A percentile compares a stretch with the other conserved stretches of the same genome.
Evolutionary conservation across 2,797 vertebrate genomes (phyloP).

Genomic region (Cephalopachus bancanus): DNA sequence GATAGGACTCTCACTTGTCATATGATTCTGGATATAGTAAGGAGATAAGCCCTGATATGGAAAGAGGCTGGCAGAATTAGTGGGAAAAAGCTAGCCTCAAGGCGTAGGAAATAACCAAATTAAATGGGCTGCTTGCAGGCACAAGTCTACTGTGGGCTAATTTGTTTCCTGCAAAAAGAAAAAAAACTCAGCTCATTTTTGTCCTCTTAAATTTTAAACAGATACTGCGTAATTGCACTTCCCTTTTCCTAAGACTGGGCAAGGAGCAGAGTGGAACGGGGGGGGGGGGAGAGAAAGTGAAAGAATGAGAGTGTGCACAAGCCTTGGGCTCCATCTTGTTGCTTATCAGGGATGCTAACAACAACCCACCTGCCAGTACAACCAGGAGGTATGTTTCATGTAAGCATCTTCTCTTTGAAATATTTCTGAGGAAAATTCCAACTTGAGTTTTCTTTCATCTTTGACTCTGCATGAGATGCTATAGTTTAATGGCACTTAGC

Average conservation of each 20-base stretch:
- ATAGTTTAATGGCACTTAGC: conserved; percentile 75
- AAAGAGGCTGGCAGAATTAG: conserved; percentile 79
- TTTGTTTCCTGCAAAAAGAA: conserved; percentile 83
- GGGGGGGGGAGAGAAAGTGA: neutral
- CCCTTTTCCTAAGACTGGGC: conserved; percentile 68
- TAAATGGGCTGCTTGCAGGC: conserved; percentile 84
- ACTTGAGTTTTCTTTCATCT: conserved; percentile 81
- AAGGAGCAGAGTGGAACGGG: neutral
- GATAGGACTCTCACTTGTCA: conserved; percentile 75
- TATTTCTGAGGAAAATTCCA: conserved; percentile 79
- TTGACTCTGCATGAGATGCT: conserved; percentile 69
- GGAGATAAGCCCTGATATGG: conserved; percentile 69
- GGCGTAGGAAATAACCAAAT: conserved; percentile 84
- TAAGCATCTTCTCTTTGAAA: conserved; percentile 78
- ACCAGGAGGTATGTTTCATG: conserved; percentile 74
- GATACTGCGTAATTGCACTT: conserved; percentile 75
- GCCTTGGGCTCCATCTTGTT: conserved; percentile 9
- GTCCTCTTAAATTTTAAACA: conserved; percentile 86
- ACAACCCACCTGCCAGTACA: conserved; percentile 66
- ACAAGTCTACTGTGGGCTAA: conserved; percentile 86
- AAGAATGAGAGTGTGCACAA: neutral
- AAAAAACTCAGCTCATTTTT: conserved; percentile 83
- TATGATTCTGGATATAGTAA: conserved; percentile 63
- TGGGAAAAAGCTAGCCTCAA: conserved; percentile 76
- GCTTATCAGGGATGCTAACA: conserved; percentile 75